Percentiles rank a stretch among this genome's conserved stretches.
Conservation (phyloP, 2,113 vertebrate species). For the Rhadina sibilatrix region DNA sequence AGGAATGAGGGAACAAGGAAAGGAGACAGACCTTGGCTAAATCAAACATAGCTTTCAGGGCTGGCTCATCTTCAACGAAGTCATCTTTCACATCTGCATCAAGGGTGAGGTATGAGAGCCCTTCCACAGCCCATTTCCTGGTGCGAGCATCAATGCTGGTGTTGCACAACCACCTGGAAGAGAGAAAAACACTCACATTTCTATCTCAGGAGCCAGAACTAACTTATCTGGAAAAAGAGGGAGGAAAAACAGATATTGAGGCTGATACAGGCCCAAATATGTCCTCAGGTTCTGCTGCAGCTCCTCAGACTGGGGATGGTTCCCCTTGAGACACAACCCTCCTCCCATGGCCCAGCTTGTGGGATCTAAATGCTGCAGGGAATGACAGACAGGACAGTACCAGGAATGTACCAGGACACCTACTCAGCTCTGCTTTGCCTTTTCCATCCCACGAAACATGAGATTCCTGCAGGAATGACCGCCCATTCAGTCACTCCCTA, state of each 20-base stretch:
- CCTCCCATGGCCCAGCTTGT: background rate
- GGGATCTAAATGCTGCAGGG: background rate
- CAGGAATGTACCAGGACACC: background rate
- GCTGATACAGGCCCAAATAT: background rate
- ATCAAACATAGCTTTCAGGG: constrained; percentile 96
- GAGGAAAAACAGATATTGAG: background rate
- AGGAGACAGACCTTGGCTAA: constrained; percentile 83
- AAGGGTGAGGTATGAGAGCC: constrained; percentile 91
- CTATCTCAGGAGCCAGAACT: background rate
- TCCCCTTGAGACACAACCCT: background rate
- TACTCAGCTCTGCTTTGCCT: background rate
- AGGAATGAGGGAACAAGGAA: background rate
- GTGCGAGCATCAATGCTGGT: constrained; percentile 86
- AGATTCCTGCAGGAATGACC: background rate
- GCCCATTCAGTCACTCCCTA: background rate
- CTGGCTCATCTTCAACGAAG: constrained; percentile 91
- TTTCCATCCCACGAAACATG: fast-evolving
- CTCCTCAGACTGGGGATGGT: background rate
- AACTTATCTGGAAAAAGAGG: background rate
- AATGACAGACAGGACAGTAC: background rate
- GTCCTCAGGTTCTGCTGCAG: background rate
- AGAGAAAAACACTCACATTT: background rate
- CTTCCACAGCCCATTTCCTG: constrained; percentile 93
- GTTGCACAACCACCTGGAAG: constrained; percentile 91
- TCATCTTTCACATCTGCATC: constrained; percentile 98